Evolutionary conservation across 2,113 vertebrate species (phyloP).

Genomic region (Corvus cornix): DNA sequence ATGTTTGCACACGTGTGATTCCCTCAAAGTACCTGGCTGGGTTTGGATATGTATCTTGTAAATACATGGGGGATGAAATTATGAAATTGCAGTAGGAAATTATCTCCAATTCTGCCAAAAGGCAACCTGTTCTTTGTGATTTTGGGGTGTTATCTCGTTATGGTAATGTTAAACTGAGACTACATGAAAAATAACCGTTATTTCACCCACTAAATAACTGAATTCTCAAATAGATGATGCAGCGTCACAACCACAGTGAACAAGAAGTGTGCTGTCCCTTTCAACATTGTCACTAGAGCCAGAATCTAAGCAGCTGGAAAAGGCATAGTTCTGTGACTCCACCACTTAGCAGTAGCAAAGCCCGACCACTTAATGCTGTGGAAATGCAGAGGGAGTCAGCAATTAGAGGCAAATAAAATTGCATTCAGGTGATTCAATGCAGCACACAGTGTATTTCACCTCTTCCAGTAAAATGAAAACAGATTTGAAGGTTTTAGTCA

Average conservation of each 20-base stretch:
- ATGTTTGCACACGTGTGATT: conserved; percentile 3
- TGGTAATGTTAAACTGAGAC: background rate
- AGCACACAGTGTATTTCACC: background rate
- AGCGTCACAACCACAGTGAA: background rate
- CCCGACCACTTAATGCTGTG: background rate
- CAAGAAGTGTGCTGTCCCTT: background rate
- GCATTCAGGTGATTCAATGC: background rate
- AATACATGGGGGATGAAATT: background rate
- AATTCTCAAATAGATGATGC: background rate
- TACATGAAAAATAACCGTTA: background rate
- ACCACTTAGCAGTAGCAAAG: background rate
- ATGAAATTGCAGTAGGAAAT: background rate
- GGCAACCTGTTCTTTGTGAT: background rate
- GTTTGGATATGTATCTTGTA: background rate
- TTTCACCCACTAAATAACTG: background rate
- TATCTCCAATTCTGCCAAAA: background rate
- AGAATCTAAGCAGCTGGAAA: background rate
- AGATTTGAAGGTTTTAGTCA: background rate
- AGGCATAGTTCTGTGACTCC: background rate
- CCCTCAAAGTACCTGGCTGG: background rate
- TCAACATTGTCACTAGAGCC: background rate
- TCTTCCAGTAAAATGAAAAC: background rate
- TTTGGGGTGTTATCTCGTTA: background rate
- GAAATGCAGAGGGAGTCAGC: background rate
- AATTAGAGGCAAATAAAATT: background rate